These are phyloP conservation scores for Scaptodrosophila latifasciaeformis DNA, from an alignment of 2,888 invertebrate genomes.

Conservation along the genomic window DNA sequence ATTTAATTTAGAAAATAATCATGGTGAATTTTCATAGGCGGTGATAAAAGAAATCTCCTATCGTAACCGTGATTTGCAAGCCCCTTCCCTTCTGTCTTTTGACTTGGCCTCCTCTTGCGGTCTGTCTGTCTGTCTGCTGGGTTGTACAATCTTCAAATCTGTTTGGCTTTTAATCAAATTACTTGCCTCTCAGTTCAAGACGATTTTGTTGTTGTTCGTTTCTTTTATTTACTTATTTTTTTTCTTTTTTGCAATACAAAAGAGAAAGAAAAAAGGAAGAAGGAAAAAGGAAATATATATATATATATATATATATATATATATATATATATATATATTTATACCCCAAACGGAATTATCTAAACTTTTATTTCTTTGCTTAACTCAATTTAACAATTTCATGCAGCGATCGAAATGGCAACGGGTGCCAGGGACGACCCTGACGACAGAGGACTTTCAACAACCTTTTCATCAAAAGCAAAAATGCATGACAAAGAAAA, in stretches of 20 bases:
- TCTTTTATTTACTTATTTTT: not conserved
- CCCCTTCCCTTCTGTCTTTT: too few species aligned
- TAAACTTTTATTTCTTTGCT: slow-evolving; percentile 35
- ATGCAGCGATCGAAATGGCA: not conserved
- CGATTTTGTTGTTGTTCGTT: not conserved
- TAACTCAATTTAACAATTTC: slow-evolving; percentile 35
- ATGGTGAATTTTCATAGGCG: too few species aligned
- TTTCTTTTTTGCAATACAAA: slow-evolving; percentile 15
- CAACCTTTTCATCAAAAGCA: slow-evolving; percentile 14
- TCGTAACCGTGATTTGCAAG: too few species aligned
- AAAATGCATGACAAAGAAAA: slow-evolving; percentile 11
- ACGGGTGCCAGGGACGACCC: not conserved
- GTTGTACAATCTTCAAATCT: too few species aligned
- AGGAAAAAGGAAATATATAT: not conserved
- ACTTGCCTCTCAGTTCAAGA: slow-evolving; percentile 27
- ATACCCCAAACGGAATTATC: slow-evolving; percentile 20
- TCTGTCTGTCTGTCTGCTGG: too few species aligned
- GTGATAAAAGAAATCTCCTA: too few species aligned
- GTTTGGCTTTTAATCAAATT: slow-evolving; percentile 62
- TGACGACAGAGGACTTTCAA: slow-evolving; percentile 1
- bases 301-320: too few species aligned
- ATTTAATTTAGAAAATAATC: too few species aligned
- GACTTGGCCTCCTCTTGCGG: too few species aligned
- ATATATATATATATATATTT: too few species aligned
- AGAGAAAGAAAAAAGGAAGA: not conserved